Evolutionary conservation across 2,797 vertebrate genomes (phyloP).

Genomic region (Scolopax rusticola): DNA sequence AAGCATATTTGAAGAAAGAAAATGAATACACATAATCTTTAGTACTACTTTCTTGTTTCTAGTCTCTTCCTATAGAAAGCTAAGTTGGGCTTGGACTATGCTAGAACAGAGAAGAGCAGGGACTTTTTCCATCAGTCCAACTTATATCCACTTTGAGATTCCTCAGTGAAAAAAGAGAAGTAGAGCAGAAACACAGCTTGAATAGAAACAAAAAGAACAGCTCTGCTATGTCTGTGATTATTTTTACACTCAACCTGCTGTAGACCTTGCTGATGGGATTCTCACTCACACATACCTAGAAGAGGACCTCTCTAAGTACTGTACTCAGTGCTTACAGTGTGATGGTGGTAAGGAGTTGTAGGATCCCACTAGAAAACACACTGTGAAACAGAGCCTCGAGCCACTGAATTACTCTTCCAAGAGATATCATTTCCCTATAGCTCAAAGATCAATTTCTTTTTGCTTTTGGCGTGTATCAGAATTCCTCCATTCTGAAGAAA

Average conservation of each 20-base stretch:
- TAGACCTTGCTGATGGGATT: background rate
- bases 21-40: background rate
- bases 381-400: background rate
- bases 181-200: background rate
- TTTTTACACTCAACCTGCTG: background rate
- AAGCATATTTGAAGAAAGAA: background rate
- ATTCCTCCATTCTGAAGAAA: background rate
- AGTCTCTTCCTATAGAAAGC: background rate
- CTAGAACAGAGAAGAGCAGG: background rate
- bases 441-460: background rate
- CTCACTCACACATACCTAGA: background rate
- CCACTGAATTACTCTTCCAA: background rate
- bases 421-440: background rate
- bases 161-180: background rate
- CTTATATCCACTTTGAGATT: background rate
- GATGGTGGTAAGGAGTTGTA: background rate
- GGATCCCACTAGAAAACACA: background rate
- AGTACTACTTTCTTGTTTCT: background rate
- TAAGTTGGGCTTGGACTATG: background rate
- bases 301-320: background rate
- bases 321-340: background rate
- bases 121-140: background rate
- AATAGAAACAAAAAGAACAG: background rate
- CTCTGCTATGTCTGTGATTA: background rate
- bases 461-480: background rate